Evolutionary conservation across 2,888 invertebrate genomes (phyloP).

Genomic region (Zygogramma bicolorata): DNA sequence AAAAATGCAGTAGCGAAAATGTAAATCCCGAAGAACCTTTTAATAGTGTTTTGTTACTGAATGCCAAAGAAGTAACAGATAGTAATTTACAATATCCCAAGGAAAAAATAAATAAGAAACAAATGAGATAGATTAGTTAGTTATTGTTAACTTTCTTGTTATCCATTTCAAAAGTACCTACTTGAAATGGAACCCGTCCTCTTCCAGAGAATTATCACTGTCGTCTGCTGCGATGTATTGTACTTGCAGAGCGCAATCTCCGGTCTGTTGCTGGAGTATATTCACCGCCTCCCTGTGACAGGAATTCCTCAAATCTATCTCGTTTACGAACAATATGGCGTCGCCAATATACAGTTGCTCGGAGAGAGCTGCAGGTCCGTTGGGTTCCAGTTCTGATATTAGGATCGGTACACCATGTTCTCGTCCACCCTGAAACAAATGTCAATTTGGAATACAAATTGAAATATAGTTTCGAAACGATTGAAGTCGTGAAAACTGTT

Average conservation of each 20-base stretch:
- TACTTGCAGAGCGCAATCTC: constrained; percentile 81
- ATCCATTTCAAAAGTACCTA: too few species aligned
- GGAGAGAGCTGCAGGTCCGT: constrained; percentile 82
- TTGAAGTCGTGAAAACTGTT: too few species aligned
- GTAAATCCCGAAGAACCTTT: too few species aligned
- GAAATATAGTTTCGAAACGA: too few species aligned
- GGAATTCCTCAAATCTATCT: constrained; percentile 80
- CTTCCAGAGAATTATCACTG: constrained; percentile 76
- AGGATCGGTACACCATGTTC: constrained; percentile 90
- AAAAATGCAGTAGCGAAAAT: too few species aligned
- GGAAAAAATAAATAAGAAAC: too few species aligned
- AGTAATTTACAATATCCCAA: too few species aligned
- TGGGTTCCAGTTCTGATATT: constrained; percentile 83
- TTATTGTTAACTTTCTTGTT: too few species aligned
- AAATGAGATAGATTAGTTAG: too few species aligned
- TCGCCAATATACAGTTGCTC: constrained; percentile 84
- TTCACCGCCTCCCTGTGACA: constrained; percentile 87
- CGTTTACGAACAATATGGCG: constrained; percentile 86
- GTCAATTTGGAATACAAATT: neutral
- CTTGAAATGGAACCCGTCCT: constrained; percentile 71
- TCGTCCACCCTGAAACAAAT: constrained; percentile 77
- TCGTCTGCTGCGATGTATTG: constrained; percentile 79
- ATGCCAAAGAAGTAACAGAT: too few species aligned
- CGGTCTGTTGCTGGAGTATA: constrained; percentile 81
- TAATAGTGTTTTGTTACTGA: too few species aligned